Base-by-base conservation (phyloP, 2,888 invertebrate genomes). In the Atrina japonica region DNA sequence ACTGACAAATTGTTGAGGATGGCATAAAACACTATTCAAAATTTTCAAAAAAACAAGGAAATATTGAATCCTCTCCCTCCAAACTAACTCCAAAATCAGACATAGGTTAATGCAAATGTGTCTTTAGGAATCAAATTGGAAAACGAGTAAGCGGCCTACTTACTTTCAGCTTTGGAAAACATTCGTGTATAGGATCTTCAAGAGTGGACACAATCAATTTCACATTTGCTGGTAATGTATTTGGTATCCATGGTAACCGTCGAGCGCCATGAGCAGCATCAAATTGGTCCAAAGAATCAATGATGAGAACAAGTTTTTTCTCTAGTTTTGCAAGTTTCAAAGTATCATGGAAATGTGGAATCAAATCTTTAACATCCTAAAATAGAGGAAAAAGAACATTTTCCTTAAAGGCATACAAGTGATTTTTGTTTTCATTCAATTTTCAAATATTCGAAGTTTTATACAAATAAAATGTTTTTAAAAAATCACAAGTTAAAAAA, bases 281-380 rank as follows among this genome's bases (percentile, higher is more conserved):
- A 9, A 88, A 67, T 73, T 84, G 83, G 55, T 88, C 88, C 11
- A 88, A 75, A 0, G 86, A 84, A 66, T 88, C 87, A 6, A 88
- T 70, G 2, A 84, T 53, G 3, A 88, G 29, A 1, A 87, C 61
- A 25, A 87, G 60, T 0, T 80, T 82, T 21, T 60, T 60, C 2
- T 69, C 65, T 1, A 55, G 16, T 1, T 68, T 68, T n/a, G 81
- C 76, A 16, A 73, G 43, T 11, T 64, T 45, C 40, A 86, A 29
- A 2, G 71, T 55, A 3, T 70, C 18, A 0, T 78, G 67, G 29
- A 86, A 83, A 40, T 78, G 75, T 14, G 77, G 70, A 9, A 73
- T 55, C 25, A 85, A 45, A 2, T 78, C 75, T 7, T 81, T 82
- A 9, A 82, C 21, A 27, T 77, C 78, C 83, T 35, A n/a, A n/a